Conservation (phyloP, 1,140 invertebrate genomes). For the Drosophila nebulosa region DNA sequence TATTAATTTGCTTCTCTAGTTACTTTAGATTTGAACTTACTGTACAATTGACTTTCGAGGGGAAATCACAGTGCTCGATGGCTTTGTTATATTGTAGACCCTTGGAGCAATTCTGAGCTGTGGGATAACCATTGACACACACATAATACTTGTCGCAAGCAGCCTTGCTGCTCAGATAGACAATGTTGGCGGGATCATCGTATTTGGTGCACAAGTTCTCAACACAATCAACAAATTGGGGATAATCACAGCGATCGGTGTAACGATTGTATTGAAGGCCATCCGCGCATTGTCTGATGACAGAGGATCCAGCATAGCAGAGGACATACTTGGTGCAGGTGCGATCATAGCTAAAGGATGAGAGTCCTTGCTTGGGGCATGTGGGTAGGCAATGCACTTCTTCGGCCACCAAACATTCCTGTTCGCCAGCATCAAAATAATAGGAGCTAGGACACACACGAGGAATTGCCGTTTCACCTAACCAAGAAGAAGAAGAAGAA, state of each 20-base stretch:
- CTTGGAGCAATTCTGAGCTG: constrained; percentile 44
- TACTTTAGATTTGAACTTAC: constrained; percentile 30
- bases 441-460: constrained; percentile 21
- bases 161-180: constrained; percentile 60
- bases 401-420: constrained; percentile 45
- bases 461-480: constrained; percentile 31
- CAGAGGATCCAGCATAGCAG: constrained; percentile 49
- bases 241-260: constrained; percentile 71
- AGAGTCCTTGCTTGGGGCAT: constrained; percentile 42
- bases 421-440: constrained; percentile 56
- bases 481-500: neutral
- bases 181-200: constrained; percentile 55
- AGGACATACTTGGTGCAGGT: constrained; percentile 74
- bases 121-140: constrained; percentile 54
- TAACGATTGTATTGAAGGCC: constrained; percentile 65
- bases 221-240: constrained; percentile 71
- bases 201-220: constrained; percentile 61
- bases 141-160: constrained; percentile 64
- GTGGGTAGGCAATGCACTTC: constrained; percentile 50
- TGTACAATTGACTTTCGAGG: constrained; percentile 51
- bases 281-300: constrained; percentile 53
- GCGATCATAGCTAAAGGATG: constrained; percentile 63
- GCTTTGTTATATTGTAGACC: constrained; percentile 59
- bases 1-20: neutral
- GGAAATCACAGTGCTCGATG: constrained; percentile 59